Conservation (phyloP, 2,113 vertebrate species). For the Opisthocomus hoazin region DNA sequence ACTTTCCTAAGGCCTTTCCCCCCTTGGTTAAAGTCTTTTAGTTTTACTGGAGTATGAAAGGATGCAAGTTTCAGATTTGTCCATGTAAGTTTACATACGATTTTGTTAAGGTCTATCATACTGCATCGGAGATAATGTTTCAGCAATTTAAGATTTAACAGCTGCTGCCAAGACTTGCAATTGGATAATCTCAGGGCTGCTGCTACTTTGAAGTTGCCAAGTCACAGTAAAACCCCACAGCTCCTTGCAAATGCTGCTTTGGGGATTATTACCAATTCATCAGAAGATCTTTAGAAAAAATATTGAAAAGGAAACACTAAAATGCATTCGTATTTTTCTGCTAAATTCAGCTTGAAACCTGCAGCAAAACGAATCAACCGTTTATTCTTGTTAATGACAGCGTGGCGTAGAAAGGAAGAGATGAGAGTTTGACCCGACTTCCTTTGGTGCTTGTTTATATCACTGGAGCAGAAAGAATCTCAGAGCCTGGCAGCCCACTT, state of each 20-base stretch:
- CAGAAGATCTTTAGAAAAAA: not conserved
- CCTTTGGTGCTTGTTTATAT: constrained; percentile 53
- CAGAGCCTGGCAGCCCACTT: constrained; percentile 35
- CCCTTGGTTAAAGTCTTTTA: not conserved
- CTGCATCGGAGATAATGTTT: not conserved
- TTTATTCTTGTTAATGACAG: not conserved
- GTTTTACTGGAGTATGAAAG: not conserved
- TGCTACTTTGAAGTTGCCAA: constrained; percentile 24
- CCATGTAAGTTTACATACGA: not conserved
- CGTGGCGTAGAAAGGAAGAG: not conserved
- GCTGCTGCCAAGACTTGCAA: constrained; percentile 19
- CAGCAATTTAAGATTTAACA: constrained; percentile 44
- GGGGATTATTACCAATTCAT: not conserved
- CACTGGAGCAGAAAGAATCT: constrained; percentile 56
- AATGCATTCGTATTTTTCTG: not conserved
- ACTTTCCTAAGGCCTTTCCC: not conserved
- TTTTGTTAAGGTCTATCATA: not conserved
- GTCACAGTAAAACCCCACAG: not conserved
- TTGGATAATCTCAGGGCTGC: not conserved
- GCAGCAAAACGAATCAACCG: not conserved
- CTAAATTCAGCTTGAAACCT: not conserved
- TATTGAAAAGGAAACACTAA: not conserved
- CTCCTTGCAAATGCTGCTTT: not conserved
- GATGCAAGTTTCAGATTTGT: not conserved
- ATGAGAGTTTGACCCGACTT: constrained; percentile 49